Base-by-base conservation (phyloP, 2,113 vertebrate genomes). In the Gadus macrocephalus region DNA sequence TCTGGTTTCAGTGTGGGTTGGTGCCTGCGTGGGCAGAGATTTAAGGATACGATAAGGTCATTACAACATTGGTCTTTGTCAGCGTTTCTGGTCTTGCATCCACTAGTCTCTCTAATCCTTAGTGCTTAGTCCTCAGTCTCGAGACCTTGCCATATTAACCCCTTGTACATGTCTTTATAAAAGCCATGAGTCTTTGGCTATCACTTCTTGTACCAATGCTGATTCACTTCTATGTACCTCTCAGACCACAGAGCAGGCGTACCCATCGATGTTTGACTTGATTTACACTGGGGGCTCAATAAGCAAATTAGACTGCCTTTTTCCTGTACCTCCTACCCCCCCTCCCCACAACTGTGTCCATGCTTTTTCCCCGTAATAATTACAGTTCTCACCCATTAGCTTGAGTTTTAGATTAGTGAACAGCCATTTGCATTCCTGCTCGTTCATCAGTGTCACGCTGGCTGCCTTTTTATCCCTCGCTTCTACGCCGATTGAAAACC, bases 281-380 rank as follows among this genome's bases (percentile, higher is more conserved):
- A 91, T 91, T 91, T 88, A 90, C 83, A 85, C 88, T 80, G 83
- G 88, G 86, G 83, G 80, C 82, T 85, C 88, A 90, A 89, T 91
- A 91, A 91, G 86, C 76, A 90, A 91, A 92, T 90, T 85, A 89
- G 85, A 86, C 68, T 68, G 69, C 79, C 76, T 35, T 84, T 82
- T 77, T 75, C 73, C 72, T 75, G 38, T 4, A 80, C 72, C 62
- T 76, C 74, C 49, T 56, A 42, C n/a, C 66, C 25, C 25, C 53
- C 14, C 5, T 20, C 0, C 17, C 53, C 58, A n/a, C 27, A 66
- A 15, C 16, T 4, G 27, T 60, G 14, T 4, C 16, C 70, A 71
- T 73, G 60, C 60, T 72, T 79, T 85, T 78, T 79, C 81, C 85
- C 85, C 79, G 77, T 72, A 81, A 81, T 69, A 65, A 83, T 87